Percentiles rank a stretch among this genome's conserved stretches.
Conservation (phyloP, 2,888 invertebrate species). For the Pachliopta kotzebuea region DNA sequence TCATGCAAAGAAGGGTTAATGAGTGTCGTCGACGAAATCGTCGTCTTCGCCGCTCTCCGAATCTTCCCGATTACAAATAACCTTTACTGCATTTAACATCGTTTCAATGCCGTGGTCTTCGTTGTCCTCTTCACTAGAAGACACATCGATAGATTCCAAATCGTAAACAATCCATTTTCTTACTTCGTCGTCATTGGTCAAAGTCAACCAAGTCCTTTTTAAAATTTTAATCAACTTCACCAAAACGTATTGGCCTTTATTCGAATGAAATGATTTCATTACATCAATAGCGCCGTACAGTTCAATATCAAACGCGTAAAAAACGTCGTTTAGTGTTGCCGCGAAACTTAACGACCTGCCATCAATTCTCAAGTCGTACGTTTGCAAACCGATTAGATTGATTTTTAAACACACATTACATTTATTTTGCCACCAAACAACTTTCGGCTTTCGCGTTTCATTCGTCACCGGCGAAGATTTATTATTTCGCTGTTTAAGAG, state of each 20-base stretch:
- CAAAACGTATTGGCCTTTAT: slow-evolving; percentile 63
- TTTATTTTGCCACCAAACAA: slow-evolving; percentile 63
- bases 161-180: slow-evolving; percentile 67
- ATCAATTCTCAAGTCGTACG: slow-evolving; percentile 52
- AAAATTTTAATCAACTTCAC: slow-evolving; percentile 54
- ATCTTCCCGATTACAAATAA: slow-evolving; percentile 38
- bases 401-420: slow-evolving; percentile 54
- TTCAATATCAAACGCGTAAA: slow-evolving; percentile 60
- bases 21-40: slow-evolving; percentile 45
- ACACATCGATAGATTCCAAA: slow-evolving; percentile 53
- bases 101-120: slow-evolving; percentile 31
- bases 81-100: slow-evolving; percentile 39
- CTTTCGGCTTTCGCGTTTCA: slow-evolving; percentile 49
- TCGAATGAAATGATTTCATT: slow-evolving; percentile 45
- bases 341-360: slow-evolving; percentile 50
- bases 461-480: slow-evolving; percentile 31
- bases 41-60: slow-evolving; percentile 51
- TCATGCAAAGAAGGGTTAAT: no score
- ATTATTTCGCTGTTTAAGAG: slow-evolving; percentile 26
- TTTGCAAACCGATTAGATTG: slow-evolving; percentile 51
- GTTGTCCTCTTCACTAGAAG: slow-evolving; percentile 54
- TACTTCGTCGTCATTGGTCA: slow-evolving; percentile 45
- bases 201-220: slow-evolving; percentile 54
- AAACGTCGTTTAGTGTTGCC: slow-evolving; percentile 43
- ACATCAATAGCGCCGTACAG: slow-evolving; percentile 59